A percentile compares a stretch with the other conserved stretches of the same genome.
phyloP scores from a whole-genome alignment of 2,888 invertebrate species.

The Nephrotoma appendiculata region DNA sequence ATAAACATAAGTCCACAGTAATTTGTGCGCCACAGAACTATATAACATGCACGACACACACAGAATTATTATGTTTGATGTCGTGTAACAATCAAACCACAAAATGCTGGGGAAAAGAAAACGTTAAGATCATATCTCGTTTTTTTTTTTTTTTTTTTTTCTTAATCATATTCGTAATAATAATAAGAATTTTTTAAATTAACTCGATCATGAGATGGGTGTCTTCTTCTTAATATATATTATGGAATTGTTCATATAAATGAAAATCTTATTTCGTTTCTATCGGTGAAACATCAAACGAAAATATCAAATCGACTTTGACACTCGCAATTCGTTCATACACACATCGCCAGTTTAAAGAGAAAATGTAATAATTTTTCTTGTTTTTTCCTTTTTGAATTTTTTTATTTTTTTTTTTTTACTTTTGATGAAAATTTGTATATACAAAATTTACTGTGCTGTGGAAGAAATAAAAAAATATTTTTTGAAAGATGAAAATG shows the following conservation, averaged over 20 bases:
- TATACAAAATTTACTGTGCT: background rate
- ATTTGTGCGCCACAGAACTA: background rate
- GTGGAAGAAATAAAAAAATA: background rate
- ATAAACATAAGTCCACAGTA: background rate
- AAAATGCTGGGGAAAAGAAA: background rate
- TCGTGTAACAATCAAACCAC: background rate
- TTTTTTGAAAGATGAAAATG: background rate
- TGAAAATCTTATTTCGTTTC: background rate
- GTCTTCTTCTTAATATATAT: background rate
- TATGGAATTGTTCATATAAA: background rate
- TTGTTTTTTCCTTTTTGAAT: background rate
- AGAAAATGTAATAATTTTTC: background rate
- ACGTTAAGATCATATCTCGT: background rate
- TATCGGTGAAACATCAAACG: background rate
- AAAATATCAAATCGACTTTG: background rate
- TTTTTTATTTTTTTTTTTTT: background rate
- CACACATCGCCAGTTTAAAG: background rate
- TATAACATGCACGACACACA: background rate
- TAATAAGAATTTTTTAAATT: background rate
- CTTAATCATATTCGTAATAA: background rate
- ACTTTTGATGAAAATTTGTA: background rate
- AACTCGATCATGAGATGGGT: background rate
- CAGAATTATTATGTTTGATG: background rate
- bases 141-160: background rate
- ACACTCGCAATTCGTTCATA: background rate